Base-by-base conservation (phyloP, 64 coral and sea anemone species). In the Montipora efflorescens region DNA sequence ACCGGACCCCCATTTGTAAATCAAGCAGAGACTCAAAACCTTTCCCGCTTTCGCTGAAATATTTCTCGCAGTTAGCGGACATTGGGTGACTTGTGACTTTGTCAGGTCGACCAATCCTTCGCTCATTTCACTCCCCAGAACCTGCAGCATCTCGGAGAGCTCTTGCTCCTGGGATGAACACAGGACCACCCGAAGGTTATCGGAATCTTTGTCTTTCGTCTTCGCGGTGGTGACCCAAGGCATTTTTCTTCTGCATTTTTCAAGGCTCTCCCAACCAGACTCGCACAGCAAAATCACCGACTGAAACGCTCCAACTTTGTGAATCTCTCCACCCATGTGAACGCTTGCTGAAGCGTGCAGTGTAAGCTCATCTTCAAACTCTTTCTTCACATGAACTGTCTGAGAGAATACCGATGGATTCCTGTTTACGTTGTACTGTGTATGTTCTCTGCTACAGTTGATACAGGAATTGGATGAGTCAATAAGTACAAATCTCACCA, bases 1-100 rank as follows among this genome's bases (percentile, higher is more conserved):
- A 3, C 69, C 81, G 43, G 81, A 67, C 2, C 59, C 59, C 81
- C 81, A 84, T 84, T 67, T 68, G 81, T 84, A 62, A n/a, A 67
- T 36, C 81, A 84, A 68, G 3, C 81, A 61, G 0, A 84, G 81
- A 13, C 14, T 84, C 1, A 84, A 28, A 8, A 47, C 28, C 7
- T 28, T 10, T 7, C 16, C 59, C 10, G 44, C 81, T 11, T 82
- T 82, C 5, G 81, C 12, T 4, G 25, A 13, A 5, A 84, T 43
- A 62, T 25, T 25, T 25, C 0, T 0, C 23, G 23, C 23, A 0
- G 28, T 68, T 8, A 84, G 61, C 15, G 44, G 81, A 8, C 21
- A 48, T 5, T 5, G 15, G 6, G 59, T 67, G 15, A 84, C 36
- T 11, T 84, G 25, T 16, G 25, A 15, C 19, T 8, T 23, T 0